Evolutionary conservation across 2,888 invertebrate species (phyloP).

Genomic region (Drosophila neutralis): DNA sequence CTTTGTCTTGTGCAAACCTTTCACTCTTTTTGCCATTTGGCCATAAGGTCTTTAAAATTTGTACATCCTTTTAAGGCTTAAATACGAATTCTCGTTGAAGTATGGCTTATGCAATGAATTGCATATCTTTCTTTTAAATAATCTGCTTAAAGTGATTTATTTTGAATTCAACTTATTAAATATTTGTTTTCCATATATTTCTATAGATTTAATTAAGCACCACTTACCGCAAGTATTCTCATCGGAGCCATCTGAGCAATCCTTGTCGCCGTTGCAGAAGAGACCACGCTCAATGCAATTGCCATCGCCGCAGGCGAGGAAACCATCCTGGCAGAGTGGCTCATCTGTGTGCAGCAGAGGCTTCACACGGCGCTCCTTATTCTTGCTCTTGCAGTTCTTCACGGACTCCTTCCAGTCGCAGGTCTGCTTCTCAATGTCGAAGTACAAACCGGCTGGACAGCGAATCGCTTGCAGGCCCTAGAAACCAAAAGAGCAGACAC

Average conservation of each 20-base stretch:
- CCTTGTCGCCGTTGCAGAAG: constrained; percentile 96
- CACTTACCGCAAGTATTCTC: constrained; percentile 95
- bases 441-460: constrained; percentile 95
- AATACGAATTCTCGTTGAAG: not conserved
- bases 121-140: not conserved
- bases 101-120: not conserved
- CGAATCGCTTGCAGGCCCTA: constrained; percentile 96
- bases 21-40: constrained; percentile 21
- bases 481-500: constrained; percentile 2
- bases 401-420: constrained; percentile 97
- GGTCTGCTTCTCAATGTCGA: constrained; percentile 97
- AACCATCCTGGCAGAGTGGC: constrained; percentile 94
- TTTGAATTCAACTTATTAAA: not conserved
- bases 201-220: not conserved
- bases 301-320: constrained; percentile 94
- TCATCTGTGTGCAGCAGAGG: constrained; percentile 95
- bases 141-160: not conserved
- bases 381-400: constrained; percentile 96
- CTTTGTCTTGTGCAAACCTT: constrained; percentile 12
- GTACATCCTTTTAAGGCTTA: not conserved
- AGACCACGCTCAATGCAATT: constrained; percentile 94
- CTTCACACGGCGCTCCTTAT: constrained; percentile 94
- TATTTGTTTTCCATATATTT: not conserved
- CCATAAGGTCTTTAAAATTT: not conserved
- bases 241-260: constrained; percentile 94